These are phyloP conservation scores for Ennomos erosarius DNA, from an alignment of 2,888 invertebrate genomes.

Conservation along the genomic window DNA sequence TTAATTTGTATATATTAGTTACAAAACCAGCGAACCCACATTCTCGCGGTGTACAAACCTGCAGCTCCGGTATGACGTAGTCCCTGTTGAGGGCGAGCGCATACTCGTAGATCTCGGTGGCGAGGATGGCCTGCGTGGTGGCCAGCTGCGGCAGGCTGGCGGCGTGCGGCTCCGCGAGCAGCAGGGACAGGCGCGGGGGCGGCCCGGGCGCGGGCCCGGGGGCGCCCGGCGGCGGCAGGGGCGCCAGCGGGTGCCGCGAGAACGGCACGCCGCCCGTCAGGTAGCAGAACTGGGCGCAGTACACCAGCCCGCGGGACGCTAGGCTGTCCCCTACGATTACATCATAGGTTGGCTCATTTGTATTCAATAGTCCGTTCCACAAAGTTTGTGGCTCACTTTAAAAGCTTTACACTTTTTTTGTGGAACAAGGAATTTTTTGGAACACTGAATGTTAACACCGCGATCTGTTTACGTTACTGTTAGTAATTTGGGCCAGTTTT, in stretches of 20 bases:
- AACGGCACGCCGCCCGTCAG: conserved; percentile 91
- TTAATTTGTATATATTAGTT: too few species aligned
- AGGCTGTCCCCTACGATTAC: conserved; percentile 87
- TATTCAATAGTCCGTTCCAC: too few species aligned
- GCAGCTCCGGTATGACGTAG: conserved; percentile 90
- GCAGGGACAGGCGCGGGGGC: conserved; percentile 89
- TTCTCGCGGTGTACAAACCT: conserved; percentile 72
- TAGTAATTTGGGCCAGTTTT: too few species aligned
- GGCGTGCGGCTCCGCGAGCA: conserved; percentile 90
- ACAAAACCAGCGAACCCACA: neutral
- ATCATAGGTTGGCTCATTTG: too few species aligned
- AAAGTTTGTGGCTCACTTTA: too few species aligned
- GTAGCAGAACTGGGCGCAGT: conserved; percentile 98
- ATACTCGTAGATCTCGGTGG: conserved; percentile 98
- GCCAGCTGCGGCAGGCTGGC: conserved; percentile 88
- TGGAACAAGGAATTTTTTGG: too few species aligned
- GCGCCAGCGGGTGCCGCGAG: conserved; percentile 71
- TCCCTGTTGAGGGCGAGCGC: conserved; percentile 92
- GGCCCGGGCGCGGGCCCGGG: conserved; percentile 61
- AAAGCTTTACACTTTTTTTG: too few species aligned
- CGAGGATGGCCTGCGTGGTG: conserved; percentile 93
- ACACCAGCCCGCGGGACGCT: conserved; percentile 90
- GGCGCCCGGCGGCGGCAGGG: conserved; percentile 47
- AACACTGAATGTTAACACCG: too few species aligned
- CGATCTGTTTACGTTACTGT: too few species aligned